Conservation (phyloP, 2,888 invertebrate species). For the Trachelus tabidus region DNA sequence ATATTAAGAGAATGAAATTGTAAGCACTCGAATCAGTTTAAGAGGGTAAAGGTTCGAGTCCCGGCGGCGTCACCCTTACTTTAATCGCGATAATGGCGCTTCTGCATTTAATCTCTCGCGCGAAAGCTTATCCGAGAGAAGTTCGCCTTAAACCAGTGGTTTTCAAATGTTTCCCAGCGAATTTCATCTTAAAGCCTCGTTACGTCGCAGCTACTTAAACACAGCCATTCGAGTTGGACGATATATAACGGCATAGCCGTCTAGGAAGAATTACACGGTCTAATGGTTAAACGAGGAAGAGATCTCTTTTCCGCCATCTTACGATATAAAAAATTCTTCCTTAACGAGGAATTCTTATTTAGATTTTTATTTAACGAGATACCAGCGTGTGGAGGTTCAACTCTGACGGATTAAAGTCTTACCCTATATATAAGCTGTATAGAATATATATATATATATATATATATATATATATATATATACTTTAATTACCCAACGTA, state of each 20-base stretch:
- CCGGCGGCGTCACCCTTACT: slow-evolving; percentile 30
- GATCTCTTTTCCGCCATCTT: not conserved
- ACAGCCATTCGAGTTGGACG: not conserved
- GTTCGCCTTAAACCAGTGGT: slow-evolving; percentile 2
- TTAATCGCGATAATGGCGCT: slow-evolving; percentile 39
- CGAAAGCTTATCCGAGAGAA: slow-evolving; percentile 2
- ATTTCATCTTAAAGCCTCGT: not conserved
- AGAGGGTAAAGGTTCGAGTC: slow-evolving; percentile 6
- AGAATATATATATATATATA: too few species aligned
- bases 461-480: too few species aligned
- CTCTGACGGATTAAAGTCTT: not conserved
- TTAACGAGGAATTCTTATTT: not conserved
- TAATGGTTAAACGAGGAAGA: not conserved
- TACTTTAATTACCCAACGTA: not conserved
- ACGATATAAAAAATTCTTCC: not conserved
- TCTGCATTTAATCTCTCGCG: slow-evolving; percentile 6
- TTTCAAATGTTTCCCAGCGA: not conserved
- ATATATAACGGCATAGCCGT: not conserved
- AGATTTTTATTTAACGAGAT: not conserved
- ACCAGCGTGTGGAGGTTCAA: not conserved
- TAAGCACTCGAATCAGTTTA: slow-evolving; percentile 7
- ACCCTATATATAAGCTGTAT: not conserved
- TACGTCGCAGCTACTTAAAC: not conserved
- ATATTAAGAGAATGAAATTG: slow-evolving; percentile 1
- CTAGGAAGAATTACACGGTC: not conserved